These are phyloP conservation scores for Haliaeetus leucogaster DNA, from an alignment of 2,113 vertebrate species.

Conservation along the genomic window DNA sequence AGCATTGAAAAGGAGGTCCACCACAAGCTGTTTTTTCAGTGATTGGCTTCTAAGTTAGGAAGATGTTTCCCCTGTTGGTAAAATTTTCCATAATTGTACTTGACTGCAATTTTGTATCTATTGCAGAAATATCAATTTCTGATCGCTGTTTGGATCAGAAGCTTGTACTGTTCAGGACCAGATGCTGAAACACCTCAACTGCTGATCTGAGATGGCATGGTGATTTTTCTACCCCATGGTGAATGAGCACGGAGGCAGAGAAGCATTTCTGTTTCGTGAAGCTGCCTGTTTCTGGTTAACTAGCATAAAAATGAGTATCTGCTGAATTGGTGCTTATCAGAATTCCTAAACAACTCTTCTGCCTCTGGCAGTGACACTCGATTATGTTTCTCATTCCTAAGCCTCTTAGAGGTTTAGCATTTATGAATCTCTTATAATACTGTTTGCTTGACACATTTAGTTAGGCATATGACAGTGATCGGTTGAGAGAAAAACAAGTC, in stretches of 20 bases:
- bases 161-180: neutral
- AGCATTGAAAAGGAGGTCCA: neutral
- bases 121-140: neutral
- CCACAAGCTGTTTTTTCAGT: neutral
- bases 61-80: neutral
- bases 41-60: neutral
- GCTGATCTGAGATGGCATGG: neutral
- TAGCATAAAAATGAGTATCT: conserved; percentile 2
- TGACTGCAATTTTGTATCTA: neutral
- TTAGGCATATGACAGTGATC: conserved; percentile 35
- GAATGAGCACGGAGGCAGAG: neutral
- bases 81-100: neutral
- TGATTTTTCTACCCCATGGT: neutral
- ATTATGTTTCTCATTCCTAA: conserved; percentile 54
- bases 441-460: conserved; percentile 43
- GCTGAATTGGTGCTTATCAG: conserved; percentile 11
- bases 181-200: neutral
- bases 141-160: neutral
- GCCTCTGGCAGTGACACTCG: conserved; percentile 4
- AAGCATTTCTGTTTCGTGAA: neutral
- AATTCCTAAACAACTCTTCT: conserved; percentile 46
- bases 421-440: conserved; percentile 36
- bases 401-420: conserved; percentile 47
- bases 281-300: neutral
- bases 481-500: conserved; percentile 33